Base-by-base conservation (phyloP, 2,797 vertebrate species). In the Muraenolepis orangiensis region DNA sequence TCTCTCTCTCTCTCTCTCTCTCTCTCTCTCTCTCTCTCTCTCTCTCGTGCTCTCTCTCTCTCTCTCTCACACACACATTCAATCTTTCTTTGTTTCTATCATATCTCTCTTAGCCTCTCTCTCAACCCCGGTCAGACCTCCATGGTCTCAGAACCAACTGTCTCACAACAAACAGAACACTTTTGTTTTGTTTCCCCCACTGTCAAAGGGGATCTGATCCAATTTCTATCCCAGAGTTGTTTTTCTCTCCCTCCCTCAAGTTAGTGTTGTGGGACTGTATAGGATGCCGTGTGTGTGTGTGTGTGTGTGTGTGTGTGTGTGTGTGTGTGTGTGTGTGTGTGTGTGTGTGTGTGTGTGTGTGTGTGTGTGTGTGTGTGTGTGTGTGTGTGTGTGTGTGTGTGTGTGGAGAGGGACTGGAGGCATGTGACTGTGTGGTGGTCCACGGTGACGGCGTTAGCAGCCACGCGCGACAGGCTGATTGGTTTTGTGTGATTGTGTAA, bases 401-500 rank as follows among this genome's bases (percentile, higher is more conserved):
- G 13, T 18, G 8, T 70, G 20, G 34, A 38, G 69, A 38, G 68
- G 2, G 29, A 12, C 28, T 32, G 12, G 4, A 13, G 18, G 34
- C n/a, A 66, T 4, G 57, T n/a, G n/a, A n/a, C n/a, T n/a, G n/a
- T n/a, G n/a, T 20, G 30, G 78, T 69, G 34, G 28, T 66, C 74
- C 26, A 23, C 57, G 16, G 23, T 64, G 57, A 64, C 6, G 8
- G 10, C 57, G 12, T 64, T 23, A 64, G 16, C 68, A 72, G 76
- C 51, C 74, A 78, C 73, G 76, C 74, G 74, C 70, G 0, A 29
- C 32, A 32, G 77, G 74, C 73, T 73, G 77, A 70, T 77, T 76
- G 74, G 40, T 66, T 81, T 69, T 73, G 20, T 36, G 16, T 72
- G 40, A 26, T 40, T 32, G 31, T 51, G 78, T 38, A 36, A 6